Evolutionary conservation across 1,140 invertebrate species (phyloP).

Genomic region (Metopolophium dirhodum): DNA sequence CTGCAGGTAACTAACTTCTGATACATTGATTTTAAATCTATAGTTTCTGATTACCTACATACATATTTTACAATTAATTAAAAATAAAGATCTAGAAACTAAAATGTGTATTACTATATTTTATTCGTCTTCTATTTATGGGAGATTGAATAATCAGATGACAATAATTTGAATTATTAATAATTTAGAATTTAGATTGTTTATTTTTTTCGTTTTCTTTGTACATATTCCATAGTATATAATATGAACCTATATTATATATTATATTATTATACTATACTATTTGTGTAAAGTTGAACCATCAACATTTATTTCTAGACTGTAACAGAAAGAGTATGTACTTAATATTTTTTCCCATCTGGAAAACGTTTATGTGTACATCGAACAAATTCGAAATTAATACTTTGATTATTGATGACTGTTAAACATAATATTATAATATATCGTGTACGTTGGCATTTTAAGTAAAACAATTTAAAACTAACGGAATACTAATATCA

Average conservation of each 20-base stretch:
- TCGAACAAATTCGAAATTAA: not conserved
- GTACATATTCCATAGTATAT: not conserved
- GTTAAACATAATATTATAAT: not conserved
- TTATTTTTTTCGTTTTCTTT: not conserved
- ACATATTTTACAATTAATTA: too few relatives aligned
- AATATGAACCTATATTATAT: not conserved
- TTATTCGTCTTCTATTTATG: too few relatives aligned
- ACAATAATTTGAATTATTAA: not conserved
- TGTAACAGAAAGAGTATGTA: not conserved
- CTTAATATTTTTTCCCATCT: not conserved
- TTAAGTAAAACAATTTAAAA: not conserved
- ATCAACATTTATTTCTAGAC: not conserved
- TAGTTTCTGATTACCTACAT: too few relatives aligned
- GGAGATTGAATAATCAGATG: too few relatives aligned
- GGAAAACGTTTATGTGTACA: not conserved
- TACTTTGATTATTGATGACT: not conserved
- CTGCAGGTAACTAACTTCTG: not conserved
- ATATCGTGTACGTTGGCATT: not conserved
- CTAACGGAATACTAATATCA: not conserved
- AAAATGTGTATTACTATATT: too few relatives aligned
- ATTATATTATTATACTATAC: not conserved
- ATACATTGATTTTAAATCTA: not conserved
- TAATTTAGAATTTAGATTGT: not conserved
- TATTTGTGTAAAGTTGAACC: not conserved
- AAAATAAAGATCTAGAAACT: too few relatives aligned